phyloP scores from a whole-genome alignment of 92 coral and sea anemone species.

The Zoanthus gigantus region DNA sequence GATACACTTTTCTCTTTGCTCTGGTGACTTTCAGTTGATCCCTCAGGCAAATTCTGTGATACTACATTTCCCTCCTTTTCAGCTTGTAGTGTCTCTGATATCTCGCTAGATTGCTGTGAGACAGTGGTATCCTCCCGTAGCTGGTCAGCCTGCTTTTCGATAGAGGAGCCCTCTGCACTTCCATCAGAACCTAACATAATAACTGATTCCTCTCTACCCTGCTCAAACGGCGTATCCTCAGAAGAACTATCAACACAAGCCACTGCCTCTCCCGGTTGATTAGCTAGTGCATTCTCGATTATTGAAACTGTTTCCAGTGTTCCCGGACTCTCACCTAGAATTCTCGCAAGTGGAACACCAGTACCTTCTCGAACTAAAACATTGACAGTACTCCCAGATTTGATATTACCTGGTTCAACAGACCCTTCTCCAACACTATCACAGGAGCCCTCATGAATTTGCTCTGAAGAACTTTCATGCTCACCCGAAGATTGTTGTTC shows the following conservation, averaged over 20 bases:
- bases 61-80: background rate
- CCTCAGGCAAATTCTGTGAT: background rate
- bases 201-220: conserved; percentile 30
- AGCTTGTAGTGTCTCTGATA: background rate
- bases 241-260: conserved; percentile 44
- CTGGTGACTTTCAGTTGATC: background rate
- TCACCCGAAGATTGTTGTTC: conserved; percentile 55
- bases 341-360: conserved; percentile 7
- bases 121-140: background rate
- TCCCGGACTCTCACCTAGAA: conserved; percentile 6
- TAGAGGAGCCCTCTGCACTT: conserved; percentile 8
- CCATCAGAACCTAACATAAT: conserved; percentile 10
- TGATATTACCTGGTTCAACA: background rate
- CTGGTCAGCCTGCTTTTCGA: background rate
- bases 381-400: background rate
- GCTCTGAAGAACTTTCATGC: conserved; percentile 46
- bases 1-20: background rate
- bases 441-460: conserved; percentile 30
- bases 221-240: conserved; percentile 37
- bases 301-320: background rate
- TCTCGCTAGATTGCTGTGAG: background rate
- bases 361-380: conserved; percentile 17
- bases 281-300: conserved; percentile 52
- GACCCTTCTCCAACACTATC: conserved; percentile 3
- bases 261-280: conserved; percentile 54